Base-by-base conservation (phyloP, 2,888 invertebrate genomes). In the Thymelicus acteon region DNA sequence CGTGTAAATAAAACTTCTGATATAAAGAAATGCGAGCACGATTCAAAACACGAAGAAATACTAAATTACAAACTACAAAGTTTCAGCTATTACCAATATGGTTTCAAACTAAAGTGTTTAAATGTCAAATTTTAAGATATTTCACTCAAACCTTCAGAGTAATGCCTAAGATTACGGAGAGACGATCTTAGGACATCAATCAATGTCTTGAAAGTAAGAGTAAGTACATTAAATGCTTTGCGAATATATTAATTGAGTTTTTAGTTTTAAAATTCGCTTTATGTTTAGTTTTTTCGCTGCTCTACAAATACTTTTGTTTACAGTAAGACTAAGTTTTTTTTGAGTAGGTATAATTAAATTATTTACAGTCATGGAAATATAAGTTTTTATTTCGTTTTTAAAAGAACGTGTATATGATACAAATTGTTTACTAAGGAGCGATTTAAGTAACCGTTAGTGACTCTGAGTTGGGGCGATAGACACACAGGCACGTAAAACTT, bases 151-250 rank as follows among this genome's bases (percentile, higher is more conserved):
- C n/a, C 54, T 68, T 54, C 47, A 54, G 68, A 19, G 40, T 24
- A 68, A 68, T 47, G 40, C 60, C 40, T 61, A 62, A 68, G 62
- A 62, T 62, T 62, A 31, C 24, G 37, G 44, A 39, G 54, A 61
- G 31, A 12, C 52, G 62, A 57, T 54, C 61, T 62, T 62, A 62
- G 57, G 68, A 47, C 68, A 68, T 68, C 68, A 68, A 68, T 62
- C 68, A 68, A 68, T 15, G 68, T 52, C 61, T 44, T 54, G 15
- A 62, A 68, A 60, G 15, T 54, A 54, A 24, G 44, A 39, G 40
- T 6, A 24, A 24, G 12, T 31, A 37, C 37, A 62, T 62, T 37
- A 68, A 67, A 52, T 40, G 44, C 24, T 68, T 68, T 62, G 52
- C 44, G 61, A 62, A 10, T 15, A 39, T 67, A 67, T 61, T 61